Base-by-base conservation (phyloP, 2,113 vertebrate species). In the Xiphias gladius region DNA sequence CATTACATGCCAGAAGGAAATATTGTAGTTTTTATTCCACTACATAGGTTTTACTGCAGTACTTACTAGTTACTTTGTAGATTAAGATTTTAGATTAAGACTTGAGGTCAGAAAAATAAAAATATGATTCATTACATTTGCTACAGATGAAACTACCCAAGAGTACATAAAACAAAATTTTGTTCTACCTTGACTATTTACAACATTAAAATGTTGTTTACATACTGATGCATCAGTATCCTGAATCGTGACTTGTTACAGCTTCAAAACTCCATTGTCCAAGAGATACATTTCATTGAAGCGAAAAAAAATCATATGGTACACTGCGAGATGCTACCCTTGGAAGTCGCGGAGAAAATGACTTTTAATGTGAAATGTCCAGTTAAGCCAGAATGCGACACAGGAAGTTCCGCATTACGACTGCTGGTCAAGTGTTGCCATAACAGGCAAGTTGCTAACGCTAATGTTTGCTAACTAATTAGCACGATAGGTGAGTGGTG, bases 401-500 rank as follows among this genome's bases (percentile, higher is more conserved):
- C 88, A 68, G 94, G 94, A 94, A 94, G 87, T 73, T 92, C 89
- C 91, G 90, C 84, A 88, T 78, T 73, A 92, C 91, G 77, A 88
- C 94, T 91, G 91, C 86, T 92, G 84, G 81, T 74, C 58, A 88
- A 93, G 80, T 85, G 90, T 85, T 92, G 89, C 90, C 82, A 94
- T 89, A 92, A 92, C 94, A 95, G 94, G 92, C 91, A 91, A 92
- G 91, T 74, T 85, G 92, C 93, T 94, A 93, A 91, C 85, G 92
- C 92, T 94, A 94, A 94, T 93, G 92, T 91, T 88, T 90, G 93
- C 93, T 94, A 94, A 93, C 89, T 92, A 87, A 91, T 88, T 88
- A 86, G 84, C 80, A 88, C 54, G 19, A 68, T 32, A 87, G 90
- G 93, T 94, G 64, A 90, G 90, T 88, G 46, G 2, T n/a, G 26